Evolutionary conservation across 1,140 invertebrate species (phyloP).

Genomic region (Myzus persicae): DNA sequence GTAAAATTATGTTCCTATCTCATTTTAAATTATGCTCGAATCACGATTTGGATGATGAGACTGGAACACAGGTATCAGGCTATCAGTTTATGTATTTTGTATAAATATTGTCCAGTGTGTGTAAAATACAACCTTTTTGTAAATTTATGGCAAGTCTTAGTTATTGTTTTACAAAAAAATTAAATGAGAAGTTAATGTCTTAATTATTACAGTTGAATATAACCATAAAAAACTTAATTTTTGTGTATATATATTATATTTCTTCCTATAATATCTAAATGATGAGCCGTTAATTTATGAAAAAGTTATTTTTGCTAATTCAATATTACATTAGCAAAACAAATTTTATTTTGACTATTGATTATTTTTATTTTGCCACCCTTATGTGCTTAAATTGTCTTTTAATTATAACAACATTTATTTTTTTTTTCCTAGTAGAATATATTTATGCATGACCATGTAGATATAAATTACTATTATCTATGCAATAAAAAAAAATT

Average conservation of each 20-base stretch:
- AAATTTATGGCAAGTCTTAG: constrained; percentile 47
- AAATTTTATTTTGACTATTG: constrained; percentile 51
- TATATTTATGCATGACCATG: constrained; percentile 46
- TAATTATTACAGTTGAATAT: neutral
- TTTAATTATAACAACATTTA: constrained; percentile 25
- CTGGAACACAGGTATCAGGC: constrained; percentile 58
- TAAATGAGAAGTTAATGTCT: neutral
- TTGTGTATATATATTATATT: constrained; percentile 12
- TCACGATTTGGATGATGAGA: constrained; percentile 57
- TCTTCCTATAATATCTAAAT: neutral
- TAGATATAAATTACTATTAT: constrained; percentile 52
- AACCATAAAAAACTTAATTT: neutral
- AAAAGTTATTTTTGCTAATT: constrained; percentile 50
- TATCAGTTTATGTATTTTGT: constrained; percentile 57
- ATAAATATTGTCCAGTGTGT: constrained; percentile 56
- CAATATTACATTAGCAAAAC: constrained; percentile 35
- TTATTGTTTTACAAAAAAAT: neutral
- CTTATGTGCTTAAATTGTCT: constrained; percentile 51
- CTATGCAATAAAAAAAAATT: constrained; percentile 32
- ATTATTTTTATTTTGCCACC: constrained; percentile 52
- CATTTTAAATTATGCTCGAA: constrained; percentile 57
- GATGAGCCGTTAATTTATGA: constrained; percentile 27
- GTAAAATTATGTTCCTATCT: constrained; percentile 59
- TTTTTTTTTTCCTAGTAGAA: constrained; percentile 48
- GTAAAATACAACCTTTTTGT: constrained; percentile 53